Evolutionary conservation across 2,797 vertebrate genomes (phyloP), one percentile per base, ranked within the genome.

Genomic region (Sandelia bainsii): DNA sequence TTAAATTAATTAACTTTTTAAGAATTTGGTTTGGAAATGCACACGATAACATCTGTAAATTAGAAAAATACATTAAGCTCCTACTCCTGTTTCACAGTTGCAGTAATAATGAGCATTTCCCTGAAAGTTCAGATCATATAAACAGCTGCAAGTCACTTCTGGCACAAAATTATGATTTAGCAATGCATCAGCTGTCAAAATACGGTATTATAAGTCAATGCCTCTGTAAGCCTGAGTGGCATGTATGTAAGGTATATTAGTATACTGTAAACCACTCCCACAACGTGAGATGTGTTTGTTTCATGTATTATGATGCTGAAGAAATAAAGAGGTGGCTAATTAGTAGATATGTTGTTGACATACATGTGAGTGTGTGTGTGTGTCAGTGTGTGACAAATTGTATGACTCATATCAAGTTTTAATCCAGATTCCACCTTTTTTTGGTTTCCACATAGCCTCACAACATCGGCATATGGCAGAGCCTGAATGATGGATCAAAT

Each of bases 401-500:
- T 2, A 42, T 32, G 62, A 42, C 17, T 74, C 20, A 17, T 46
- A 20, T 80, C 51, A 65, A 52, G 54, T 62, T 68, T 51, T 10
- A 67, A 72, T 70, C 25, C 72, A 77, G 61, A 78, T 66, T 40
- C 27, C 32, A 53, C 69, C 20, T 72, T 63, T 58, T 61, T 69
- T 60, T 58, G 57, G 42, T 87, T 82, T 84, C 77, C 62, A 58
- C 70, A 57, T 62, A 50, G 73, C 63, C 54, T 77, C 48, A 59
- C 63, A 63, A 61, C 25, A 70, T 77, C 68, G 72, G 51, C 69
- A 75, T 64, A 66, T 82, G 79, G 79, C 69, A 54, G 52, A 51
- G 60, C 20, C 80, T 69, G 77, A 79, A 58, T 78, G 79, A 85
- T 70, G 75, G 82, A 77, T 87, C 70, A 66, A 69, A 77, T 54